These are phyloP conservation scores for Mimachlamys varia DNA, from an alignment of 2,888 invertebrate genomes.

Conservation along the genomic window DNA sequence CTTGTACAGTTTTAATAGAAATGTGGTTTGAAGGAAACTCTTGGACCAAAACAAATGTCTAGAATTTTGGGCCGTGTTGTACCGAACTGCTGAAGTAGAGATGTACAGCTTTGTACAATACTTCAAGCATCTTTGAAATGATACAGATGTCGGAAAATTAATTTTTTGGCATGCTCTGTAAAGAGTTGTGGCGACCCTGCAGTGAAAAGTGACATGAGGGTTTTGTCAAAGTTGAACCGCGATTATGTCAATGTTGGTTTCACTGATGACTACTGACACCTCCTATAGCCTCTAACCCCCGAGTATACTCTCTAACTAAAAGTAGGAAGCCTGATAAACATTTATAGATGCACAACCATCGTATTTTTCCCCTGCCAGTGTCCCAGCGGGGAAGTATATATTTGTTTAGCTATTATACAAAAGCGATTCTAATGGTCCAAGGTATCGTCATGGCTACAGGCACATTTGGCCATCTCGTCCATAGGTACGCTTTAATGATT, in stretches of 20 bases:
- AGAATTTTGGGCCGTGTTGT: neutral
- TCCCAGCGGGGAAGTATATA: neutral
- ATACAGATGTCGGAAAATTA: neutral
- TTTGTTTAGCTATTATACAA: neutral
- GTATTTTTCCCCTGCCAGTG: neutral
- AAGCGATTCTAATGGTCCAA: neutral
- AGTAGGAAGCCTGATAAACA: neutral
- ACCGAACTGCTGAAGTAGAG: neutral
- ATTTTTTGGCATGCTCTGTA: neutral
- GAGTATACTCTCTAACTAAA: neutral
- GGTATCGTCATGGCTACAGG: slow-evolving; percentile 7
- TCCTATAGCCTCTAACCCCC: neutral
- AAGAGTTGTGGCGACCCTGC: slow-evolving; percentile 2
- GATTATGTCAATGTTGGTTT: neutral
- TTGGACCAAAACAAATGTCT: neutral
- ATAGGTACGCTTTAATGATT: slow-evolving; percentile 1
- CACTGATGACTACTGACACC: neutral
- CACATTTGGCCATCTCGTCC: neutral
- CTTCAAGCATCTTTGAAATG: neutral
- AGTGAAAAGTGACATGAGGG: neutral
- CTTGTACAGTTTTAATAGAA: neutral
- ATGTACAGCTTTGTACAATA: neutral
- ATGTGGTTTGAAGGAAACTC: neutral
- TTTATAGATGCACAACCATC: neutral
- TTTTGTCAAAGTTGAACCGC: neutral